Conservation (phyloP, 2,113 vertebrate species). For the Dicrurus megarhynchus region DNA sequence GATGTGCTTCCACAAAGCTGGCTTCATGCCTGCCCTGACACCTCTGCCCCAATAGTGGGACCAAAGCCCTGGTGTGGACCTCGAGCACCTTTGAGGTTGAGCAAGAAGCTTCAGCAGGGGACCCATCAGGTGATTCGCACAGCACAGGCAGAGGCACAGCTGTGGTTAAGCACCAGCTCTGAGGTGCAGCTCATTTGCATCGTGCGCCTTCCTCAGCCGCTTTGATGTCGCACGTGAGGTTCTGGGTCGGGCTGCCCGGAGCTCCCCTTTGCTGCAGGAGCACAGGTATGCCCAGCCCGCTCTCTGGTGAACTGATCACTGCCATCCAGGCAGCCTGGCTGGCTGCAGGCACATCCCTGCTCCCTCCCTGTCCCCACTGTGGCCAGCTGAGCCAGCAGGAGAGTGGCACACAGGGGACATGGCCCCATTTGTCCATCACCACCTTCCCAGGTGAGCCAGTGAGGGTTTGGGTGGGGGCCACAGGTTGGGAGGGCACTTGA, state of each 20-base stretch:
- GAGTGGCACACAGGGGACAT: accelerated
- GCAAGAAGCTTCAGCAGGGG: neutral
- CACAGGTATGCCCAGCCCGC: no score
- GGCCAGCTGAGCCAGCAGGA: neutral
- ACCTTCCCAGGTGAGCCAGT: neutral
- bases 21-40: neutral
- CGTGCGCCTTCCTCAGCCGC: accelerated
- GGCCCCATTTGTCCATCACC: accelerated
- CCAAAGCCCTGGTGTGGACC: neutral
- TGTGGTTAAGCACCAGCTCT: conserved; percentile 7
- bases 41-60: neutral
- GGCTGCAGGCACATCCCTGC: neutral
- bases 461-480: neutral
- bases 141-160: neutral
- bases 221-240: neutral
- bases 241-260: neutral
- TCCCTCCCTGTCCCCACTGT: neutral
- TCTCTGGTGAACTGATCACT: neutral
- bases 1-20: neutral
- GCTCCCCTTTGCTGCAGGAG: neutral
- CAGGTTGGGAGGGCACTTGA: accelerated
- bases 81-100: accelerated
- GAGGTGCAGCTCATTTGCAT: conserved; percentile 33
- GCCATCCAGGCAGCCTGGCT: neutral
- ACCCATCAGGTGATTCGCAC: neutral